Base-by-base conservation (phyloP, 2,888 invertebrate genomes). In the Stegophylla sp. region DNA sequence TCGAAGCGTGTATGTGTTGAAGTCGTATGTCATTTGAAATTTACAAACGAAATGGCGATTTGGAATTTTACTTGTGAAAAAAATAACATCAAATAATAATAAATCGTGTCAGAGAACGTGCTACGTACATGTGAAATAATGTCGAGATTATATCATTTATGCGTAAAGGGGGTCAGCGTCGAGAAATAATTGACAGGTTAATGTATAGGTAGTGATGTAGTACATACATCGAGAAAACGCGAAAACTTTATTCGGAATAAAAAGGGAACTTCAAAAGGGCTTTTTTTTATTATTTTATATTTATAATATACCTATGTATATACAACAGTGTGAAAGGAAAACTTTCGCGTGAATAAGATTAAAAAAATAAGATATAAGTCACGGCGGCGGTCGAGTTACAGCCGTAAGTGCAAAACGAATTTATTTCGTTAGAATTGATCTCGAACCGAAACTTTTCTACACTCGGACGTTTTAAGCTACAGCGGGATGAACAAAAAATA, bases 331-430 rank as follows among this genome's bases (percentile, higher is more conserved):
- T 43, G 28, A 59, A 45, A 73, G 15, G 51, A 53, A 75, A 75
- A 75, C 75, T 64, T 73, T 73, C 23, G 12, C 23, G 12, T 51
- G 63, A 75, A 53, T 75, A 64, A 41, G 64, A 75, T 75, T 64
- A 64, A 75, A 64, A 75, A 75, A 75, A 75, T 51, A 75, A 41
- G 45, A n/a, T 61, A 43, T n/a, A 61, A 74, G 20, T 63, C 48
- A 34, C 64, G 15, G 34, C n/a, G n/a, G n/a, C n/a, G n/a, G n/a
- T n/a, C n/a, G 3, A 48, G 12, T 17, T 23, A 74, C 48, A 41
- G 41, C 64, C 10, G 51, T 26, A 43, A 75, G 41, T 53, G 53
- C 26, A 43, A 66, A 43, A 53, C 51, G 26, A 66, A 51, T 75
- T 75, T 64, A 64, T 51, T 75, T 53, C 41, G 48, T 51, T 41